Base-by-base conservation (phyloP, 2,888 invertebrate species). In the Caenorhabditis becei region DNA sequence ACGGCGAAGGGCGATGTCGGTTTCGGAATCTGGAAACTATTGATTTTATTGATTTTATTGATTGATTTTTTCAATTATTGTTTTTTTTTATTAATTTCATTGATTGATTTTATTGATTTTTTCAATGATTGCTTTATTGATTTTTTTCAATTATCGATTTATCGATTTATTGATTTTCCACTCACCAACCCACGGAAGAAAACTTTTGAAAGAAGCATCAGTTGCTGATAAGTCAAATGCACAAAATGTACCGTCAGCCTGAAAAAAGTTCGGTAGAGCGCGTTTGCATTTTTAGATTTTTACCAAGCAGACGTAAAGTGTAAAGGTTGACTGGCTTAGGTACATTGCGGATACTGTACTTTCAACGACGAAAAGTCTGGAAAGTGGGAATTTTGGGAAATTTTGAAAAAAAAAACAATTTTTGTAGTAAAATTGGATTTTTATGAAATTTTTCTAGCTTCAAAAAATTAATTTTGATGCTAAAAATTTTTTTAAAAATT, bases 151-250 rank as follows among this genome's bases (percentile, higher is more conserved):
- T n/a, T n/a, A n/a, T n/a, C n/a, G n/a, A n/a, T n/a, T n/a, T n/a
- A n/a, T n/a, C n/a, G n/a, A n/a, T n/a, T n/a, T n/a, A n/a, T n/a
- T n/a, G n/a, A n/a, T n/a, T 35, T 35, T 35, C 35, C 18, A n/a
- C 62, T 63, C 11, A 80, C 80, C 80, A 51, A 72, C 66, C 80
- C 80, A 80, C 0, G 80, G 80, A 11, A 80, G 56, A 51, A 26
- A 28, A n/a, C 66, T 44, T 24, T 80, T 71, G 28, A 71, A 77
- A 44, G 28, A 70, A 0, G 66, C 61, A n/a, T 80, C 75, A 8
- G 75, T 63, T 1, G 47, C 28, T 16, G 71, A 72, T 7, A 71
- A 26, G 35, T 80, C 80, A 35, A 80, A 80, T 18, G 71, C 80
- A 44, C 77, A 80, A 32, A 80, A 51, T 1, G 80, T 77, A 8